A percentile compares a stretch with the other conserved stretches of the same genome.
Conservation (phyloP, 2,888 invertebrate genomes). For the Cheilosia grossa region DNA sequence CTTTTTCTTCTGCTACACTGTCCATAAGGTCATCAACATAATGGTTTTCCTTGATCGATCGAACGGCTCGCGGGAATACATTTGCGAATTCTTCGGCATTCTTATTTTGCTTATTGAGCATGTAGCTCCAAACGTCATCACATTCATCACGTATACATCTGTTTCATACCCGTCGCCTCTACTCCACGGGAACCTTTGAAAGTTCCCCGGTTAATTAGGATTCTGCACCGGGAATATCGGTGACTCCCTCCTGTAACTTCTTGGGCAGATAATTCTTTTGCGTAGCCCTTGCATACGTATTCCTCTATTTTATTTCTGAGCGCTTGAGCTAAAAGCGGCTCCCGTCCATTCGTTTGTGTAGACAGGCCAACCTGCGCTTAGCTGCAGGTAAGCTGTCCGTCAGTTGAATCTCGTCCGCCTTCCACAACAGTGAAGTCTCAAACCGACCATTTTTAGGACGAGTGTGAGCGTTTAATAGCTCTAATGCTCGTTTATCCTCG, state of each 20-base stretch:
- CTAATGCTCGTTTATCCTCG: not conserved
- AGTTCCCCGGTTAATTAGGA: not conserved
- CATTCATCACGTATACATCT: slow-evolving; percentile 1
- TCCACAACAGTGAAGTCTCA: not conserved
- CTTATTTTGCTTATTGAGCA: not conserved
- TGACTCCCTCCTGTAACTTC: not conserved
- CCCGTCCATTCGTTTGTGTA: not conserved
- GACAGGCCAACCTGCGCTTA: not conserved
- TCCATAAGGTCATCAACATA: slow-evolving; percentile 76
- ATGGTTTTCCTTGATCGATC: slow-evolving; percentile 33
- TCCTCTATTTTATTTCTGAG: not conserved
- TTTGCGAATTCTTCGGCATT: no score
- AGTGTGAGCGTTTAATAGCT: not conserved
- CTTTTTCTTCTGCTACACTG: slow-evolving; percentile 62
- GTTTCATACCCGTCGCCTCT: not conserved
- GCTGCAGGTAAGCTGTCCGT: slow-evolving; percentile 4
- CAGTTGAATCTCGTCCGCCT: not conserved
- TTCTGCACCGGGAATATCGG: no score
- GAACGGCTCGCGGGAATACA: not conserved
- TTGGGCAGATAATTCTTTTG: not conserved
- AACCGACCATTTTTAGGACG: not conserved
- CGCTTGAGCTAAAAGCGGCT: not conserved
- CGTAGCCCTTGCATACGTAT: slow-evolving; percentile 5
- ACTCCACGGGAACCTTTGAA: slow-evolving; percentile 24
- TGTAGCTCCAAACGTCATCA: slow-evolving; percentile 28